These are phyloP conservation scores for Aphidius ervi DNA, from an alignment of 1,140 invertebrate species.

Conservation along the genomic window DNA sequence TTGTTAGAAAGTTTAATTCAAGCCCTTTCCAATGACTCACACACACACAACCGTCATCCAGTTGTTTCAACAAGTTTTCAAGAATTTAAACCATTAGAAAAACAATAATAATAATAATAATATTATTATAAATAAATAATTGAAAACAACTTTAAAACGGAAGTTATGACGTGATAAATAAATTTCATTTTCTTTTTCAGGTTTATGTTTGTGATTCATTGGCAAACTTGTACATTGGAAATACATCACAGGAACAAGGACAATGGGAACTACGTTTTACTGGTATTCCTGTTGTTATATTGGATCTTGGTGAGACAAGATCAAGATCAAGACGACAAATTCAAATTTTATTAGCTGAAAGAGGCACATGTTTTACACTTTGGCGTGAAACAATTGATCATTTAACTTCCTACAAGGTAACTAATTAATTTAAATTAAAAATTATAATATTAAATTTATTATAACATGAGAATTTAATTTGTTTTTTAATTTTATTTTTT, in stretches of 20 bases:
- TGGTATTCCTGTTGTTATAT: slow-evolving; percentile 75
- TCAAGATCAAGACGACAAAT: slow-evolving; percentile 69
- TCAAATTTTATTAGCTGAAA: slow-evolving; percentile 74
- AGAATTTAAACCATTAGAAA: no score
- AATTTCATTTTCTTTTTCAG: slow-evolving; percentile 31
- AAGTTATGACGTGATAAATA: neutral
- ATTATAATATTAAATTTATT: no score
- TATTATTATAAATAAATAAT: no score
- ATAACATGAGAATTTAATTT: no score
- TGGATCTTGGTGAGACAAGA: slow-evolving; percentile 71
- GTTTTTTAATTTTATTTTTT: neutral
- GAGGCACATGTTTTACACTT: slow-evolving; percentile 79
- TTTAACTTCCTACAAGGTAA: slow-evolving; percentile 60
- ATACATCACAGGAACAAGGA: slow-evolving; percentile 53
- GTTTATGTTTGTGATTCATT: slow-evolving; percentile 75
- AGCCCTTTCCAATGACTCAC: no score
- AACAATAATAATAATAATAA: no score
- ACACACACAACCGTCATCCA: no score
- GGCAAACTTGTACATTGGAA: slow-evolving; percentile 73
- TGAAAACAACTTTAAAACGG: no score
- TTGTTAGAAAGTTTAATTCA: no score
- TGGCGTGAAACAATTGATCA: slow-evolving; percentile 81
- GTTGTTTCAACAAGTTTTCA: no score
- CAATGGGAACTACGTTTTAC: slow-evolving; percentile 72
- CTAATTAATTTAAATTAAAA: neutral